A percentile compares a stretch with the other conserved stretches of the same genome.
Evolutionary conservation across 2,797 vertebrate species (phyloP).

Genomic region (Channallabes apus): DNA sequence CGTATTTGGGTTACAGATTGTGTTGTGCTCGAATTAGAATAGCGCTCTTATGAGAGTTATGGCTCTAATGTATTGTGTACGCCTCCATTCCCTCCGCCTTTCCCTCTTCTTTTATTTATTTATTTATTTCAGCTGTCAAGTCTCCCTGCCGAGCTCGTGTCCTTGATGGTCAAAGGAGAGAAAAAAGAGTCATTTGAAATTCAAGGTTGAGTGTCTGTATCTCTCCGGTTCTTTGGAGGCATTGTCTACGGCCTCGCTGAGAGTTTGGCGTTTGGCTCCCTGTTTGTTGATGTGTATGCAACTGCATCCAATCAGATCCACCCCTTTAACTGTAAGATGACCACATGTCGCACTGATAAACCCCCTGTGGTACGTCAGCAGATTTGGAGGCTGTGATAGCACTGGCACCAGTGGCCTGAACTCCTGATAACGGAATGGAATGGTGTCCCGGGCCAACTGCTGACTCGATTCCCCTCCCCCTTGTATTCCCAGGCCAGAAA

Average conservation of each 20-base stretch:
- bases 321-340: constrained; percentile 44
- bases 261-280: constrained; percentile 39
- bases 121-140: constrained; percentile 15
- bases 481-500: not conserved
- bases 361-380: constrained; percentile 36
- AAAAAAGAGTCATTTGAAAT: constrained; percentile 48
- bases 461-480: constrained; percentile 23
- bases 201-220: constrained; percentile 50
- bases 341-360: constrained; percentile 37
- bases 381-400: constrained; percentile 36
- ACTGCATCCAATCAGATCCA: constrained; percentile 34
- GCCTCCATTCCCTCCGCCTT: not conserved
- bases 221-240: constrained; percentile 38
- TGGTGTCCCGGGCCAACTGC: constrained; percentile 21
- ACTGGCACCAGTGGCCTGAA: constrained; percentile 15
- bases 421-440: constrained; percentile 42
- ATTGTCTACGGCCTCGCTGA: constrained; percentile 47
- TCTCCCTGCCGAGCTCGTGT: constrained; percentile 40
- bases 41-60: constrained; percentile 34
- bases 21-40: constrained; percentile 25
- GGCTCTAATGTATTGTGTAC: constrained; percentile 21
- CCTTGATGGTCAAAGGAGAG: constrained; percentile 46
- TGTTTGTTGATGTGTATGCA: constrained; percentile 47
- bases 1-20: constrained; percentile 47
- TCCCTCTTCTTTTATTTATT: constrained; percentile 13